Conservation (phyloP, 2,888 invertebrate species). For the Phorcus lineatus region DNA sequence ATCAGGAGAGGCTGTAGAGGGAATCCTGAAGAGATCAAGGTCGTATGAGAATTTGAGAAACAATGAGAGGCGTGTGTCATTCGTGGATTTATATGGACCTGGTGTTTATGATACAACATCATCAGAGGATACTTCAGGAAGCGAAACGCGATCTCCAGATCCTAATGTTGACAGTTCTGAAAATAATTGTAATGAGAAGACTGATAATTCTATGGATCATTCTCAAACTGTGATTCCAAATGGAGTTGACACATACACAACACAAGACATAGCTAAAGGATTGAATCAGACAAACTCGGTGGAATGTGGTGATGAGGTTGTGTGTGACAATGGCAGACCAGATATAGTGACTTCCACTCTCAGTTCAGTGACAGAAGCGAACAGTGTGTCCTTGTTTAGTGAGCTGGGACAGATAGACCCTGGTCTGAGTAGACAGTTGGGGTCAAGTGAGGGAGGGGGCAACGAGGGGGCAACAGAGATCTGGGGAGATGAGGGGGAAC, state of each 20-base stretch:
- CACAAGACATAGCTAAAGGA: neutral
- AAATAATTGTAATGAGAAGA: neutral
- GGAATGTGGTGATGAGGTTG: neutral
- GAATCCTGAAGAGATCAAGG: constrained; percentile 57
- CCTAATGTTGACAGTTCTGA: neutral
- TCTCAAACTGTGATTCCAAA: constrained; percentile 1
- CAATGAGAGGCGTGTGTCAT: constrained; percentile 45
- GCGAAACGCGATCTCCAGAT: neutral
- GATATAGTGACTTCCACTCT: neutral
- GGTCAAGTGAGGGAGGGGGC: constrained; percentile 8
- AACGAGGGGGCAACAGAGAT: neutral
- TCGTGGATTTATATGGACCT: constrained; percentile 30
- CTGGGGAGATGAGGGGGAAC: neutral
- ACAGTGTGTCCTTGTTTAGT: neutral
- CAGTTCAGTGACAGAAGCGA: neutral
- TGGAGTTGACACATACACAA: neutral
- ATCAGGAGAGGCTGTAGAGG: neutral
- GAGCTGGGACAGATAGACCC: neutral
- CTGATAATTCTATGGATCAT: neutral
- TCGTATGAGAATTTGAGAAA: constrained; percentile 54
- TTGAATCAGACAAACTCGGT: neutral
- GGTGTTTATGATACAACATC: constrained; percentile 18
- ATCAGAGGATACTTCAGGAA: neutral
- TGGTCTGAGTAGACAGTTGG: neutral
- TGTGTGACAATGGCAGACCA: neutral